Evolutionary conservation across 2,797 vertebrate species (phyloP).

Genomic region (Muraenolepis orangiensis): DNA sequence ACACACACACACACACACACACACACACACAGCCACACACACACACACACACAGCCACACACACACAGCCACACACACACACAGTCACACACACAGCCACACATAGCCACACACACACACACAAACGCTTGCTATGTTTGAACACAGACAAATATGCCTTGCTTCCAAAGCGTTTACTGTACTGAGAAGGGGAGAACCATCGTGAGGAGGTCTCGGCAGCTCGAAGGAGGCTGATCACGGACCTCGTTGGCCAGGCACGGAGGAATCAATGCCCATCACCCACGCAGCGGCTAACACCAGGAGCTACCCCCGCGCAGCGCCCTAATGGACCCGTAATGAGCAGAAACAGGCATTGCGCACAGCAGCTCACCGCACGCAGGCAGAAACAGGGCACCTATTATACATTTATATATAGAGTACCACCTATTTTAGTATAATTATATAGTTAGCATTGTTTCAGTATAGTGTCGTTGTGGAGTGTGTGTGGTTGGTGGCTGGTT

Average conservation of each 20-base stretch:
- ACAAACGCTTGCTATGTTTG: too few relatives aligned
- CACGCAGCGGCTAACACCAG: neutral
- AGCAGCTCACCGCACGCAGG: neutral
- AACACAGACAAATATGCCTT: neutral
- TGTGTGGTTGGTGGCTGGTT: too few relatives aligned
- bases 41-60: neutral
- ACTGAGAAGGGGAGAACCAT: neutral
- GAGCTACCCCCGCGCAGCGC: neutral
- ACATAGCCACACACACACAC: too few relatives aligned
- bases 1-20: neutral
- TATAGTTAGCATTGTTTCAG: too few relatives aligned
- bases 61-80: too few relatives aligned
- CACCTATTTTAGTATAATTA: too few relatives aligned
- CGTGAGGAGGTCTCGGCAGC: neutral
- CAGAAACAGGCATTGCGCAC: neutral
- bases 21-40: constrained; percentile 2
- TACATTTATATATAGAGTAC: too few relatives aligned
- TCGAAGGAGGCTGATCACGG: neutral
- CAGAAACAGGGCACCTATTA: too few relatives aligned
- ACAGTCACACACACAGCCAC: neutral
- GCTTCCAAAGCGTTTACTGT: neutral
- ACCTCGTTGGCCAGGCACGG: too few relatives aligned
- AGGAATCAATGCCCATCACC: neutral
- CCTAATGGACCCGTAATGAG: neutral
- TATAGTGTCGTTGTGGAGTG: too few relatives aligned